Percentiles rank a stretch among this genome's conserved stretches.
Conservation (phyloP, 2,113 vertebrate genomes). For the Megaceryle maxima region DNA sequence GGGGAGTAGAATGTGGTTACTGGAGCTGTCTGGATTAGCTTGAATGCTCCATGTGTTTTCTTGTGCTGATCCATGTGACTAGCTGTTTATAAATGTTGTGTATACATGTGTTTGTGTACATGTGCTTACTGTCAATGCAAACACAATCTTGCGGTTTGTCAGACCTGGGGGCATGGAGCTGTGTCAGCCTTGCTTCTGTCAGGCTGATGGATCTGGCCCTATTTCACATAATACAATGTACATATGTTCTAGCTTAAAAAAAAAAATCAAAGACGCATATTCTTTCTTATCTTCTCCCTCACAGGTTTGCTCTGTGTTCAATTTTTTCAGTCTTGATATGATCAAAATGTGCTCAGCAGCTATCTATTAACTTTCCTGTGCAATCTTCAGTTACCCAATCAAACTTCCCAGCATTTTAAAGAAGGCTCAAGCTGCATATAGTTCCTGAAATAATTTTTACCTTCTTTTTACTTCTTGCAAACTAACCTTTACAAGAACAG, state of each 20-base stretch:
- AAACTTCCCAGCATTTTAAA: neutral
- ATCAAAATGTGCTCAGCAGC: neutral
- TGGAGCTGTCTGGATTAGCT: neutral
- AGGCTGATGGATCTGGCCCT: neutral
- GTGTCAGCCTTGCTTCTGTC: neutral
- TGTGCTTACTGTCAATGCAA: neutral
- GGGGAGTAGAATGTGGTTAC: neutral
- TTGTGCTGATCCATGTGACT: neutral
- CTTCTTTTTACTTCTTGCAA: neutral
- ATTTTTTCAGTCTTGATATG: neutral
- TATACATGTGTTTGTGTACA: neutral
- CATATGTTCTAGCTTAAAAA: neutral
- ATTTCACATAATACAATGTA: accelerated
- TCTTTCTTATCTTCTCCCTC: neutral
- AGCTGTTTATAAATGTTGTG: too few relatives aligned
- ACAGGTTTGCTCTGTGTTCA: neutral
- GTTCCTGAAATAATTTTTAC: neutral
- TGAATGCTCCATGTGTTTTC: neutral
- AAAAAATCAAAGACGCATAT: neutral
- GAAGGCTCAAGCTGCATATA: neutral
- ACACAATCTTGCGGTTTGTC: neutral
- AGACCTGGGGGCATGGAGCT: neutral
- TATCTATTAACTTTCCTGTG: neutral
- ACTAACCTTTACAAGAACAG: neutral
- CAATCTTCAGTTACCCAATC: neutral